Percentiles rank a stretch among this genome's conserved stretches.
These are phyloP conservation scores for Achatina immaculata DNA, from an alignment of 1,140 invertebrate genomes.

Conservation along the genomic window DNA sequence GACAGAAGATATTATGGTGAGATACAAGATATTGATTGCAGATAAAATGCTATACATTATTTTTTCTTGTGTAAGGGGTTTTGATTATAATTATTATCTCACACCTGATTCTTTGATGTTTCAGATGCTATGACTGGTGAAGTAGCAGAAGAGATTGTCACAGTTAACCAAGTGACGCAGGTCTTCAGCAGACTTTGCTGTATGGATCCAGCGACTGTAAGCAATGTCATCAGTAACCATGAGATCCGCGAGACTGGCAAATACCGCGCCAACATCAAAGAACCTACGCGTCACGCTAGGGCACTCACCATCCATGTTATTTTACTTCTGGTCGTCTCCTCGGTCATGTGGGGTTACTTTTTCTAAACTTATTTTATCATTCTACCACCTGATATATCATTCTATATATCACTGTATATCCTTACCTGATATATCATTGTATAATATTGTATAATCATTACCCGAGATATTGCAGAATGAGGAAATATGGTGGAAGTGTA, in stretches of 20 bases:
- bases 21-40: too few species aligned
- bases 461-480: too few species aligned
- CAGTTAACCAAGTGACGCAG: neutral
- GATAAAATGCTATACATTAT: neutral
- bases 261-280: neutral
- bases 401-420: too few species aligned
- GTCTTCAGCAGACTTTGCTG: neutral
- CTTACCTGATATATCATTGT: too few species aligned
- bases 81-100: too few species aligned
- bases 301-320: conserved; percentile 1
- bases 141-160: neutral
- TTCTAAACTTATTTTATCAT: too few species aligned
- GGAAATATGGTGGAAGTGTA: too few species aligned
- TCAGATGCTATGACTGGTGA: neutral
- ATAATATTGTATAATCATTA: too few species aligned
- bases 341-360: conserved; percentile 20
- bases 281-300: neutral
- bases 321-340: neutral
- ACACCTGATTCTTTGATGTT: too few species aligned
- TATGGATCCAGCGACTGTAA: neutral
- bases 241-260: conserved; percentile 6
- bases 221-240: neutral
- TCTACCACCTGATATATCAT: too few species aligned
- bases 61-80: too few species aligned
- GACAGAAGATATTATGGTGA: too few species aligned